These are phyloP conservation scores for Notothenia rossii DNA, from an alignment of 2,113 vertebrate genomes.

Conservation along the genomic window DNA sequence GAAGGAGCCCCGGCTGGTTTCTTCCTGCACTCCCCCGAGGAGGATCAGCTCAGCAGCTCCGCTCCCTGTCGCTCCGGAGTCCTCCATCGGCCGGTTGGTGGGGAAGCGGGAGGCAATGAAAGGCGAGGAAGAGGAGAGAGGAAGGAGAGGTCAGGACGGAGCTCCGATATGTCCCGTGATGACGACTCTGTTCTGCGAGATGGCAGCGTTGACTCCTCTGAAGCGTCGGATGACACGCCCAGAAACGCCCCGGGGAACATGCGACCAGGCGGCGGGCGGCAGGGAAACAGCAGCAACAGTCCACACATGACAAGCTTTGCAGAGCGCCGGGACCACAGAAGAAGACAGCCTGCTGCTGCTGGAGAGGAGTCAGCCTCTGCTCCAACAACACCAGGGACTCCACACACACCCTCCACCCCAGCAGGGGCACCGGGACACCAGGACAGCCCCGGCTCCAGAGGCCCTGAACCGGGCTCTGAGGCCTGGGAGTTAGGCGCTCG, in stretches of 20 bases:
- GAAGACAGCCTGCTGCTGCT: conserved; percentile 68
- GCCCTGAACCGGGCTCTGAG: conserved; percentile 84
- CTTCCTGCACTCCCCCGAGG: conserved; percentile 88
- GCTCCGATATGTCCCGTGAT: conserved; percentile 71
- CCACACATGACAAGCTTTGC: conserved; percentile 93
- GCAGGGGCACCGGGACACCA: conserved; percentile 46
- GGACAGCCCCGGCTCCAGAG: conserved; percentile 78
- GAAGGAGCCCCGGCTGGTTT: conserved; percentile 92
- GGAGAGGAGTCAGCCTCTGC: conserved; percentile 69
- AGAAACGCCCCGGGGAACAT: conserved; percentile 74
- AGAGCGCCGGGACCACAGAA: conserved; percentile 74
- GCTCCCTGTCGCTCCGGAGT: conserved; percentile 79
- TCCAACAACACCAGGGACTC: conserved; percentile 66
- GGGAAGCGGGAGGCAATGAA: conserved; percentile 41
- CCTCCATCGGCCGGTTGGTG: conserved; percentile 69
- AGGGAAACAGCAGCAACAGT: conserved; percentile 59
- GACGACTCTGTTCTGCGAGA: conserved; percentile 84
- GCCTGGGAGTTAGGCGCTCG: conserved; percentile 89
- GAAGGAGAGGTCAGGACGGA: conserved; percentile 44
- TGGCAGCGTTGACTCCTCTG: conserved; percentile 85
- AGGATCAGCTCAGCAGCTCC: conserved; percentile 82
- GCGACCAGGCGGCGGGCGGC: conserved; percentile 63
- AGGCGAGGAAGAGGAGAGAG: conserved; percentile 46
- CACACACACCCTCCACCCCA: conserved; percentile 67
- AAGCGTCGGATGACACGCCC: conserved; percentile 77